Percentiles rank a stretch among this genome's conserved stretches.
Evolutionary conservation across 2,113 vertebrate genomes (phyloP).

Genomic region (Megalops atlanticus): DNA sequence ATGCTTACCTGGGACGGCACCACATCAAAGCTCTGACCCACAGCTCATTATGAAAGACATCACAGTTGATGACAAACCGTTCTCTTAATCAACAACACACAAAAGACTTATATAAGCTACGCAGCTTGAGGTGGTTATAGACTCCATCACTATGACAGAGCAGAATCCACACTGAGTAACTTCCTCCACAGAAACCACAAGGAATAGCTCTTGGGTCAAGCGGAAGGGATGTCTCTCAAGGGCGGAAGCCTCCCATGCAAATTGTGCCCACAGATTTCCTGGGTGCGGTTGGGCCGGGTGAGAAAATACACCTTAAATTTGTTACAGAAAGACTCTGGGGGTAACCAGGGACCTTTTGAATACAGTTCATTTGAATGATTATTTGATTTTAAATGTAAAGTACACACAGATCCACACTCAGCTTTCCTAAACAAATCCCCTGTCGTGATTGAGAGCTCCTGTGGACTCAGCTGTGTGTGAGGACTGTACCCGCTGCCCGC

Average conservation of each 20-base stretch:
- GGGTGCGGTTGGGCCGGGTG: slow-evolving; percentile 71
- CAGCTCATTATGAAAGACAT: slow-evolving; percentile 44
- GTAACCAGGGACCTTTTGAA: slow-evolving; percentile 49
- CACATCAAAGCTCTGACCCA: slow-evolving; percentile 32
- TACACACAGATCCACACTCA: slow-evolving; percentile 69
- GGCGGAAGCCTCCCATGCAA: slow-evolving; percentile 71
- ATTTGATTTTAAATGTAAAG: slow-evolving; percentile 76
- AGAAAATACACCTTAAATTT: slow-evolving; percentile 63
- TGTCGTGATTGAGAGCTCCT: slow-evolving; percentile 40
- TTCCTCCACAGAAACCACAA: neutral
- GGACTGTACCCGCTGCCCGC: neutral
- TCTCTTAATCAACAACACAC: slow-evolving; percentile 35
- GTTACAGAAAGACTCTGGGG: slow-evolving; percentile 70
- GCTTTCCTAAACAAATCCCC: slow-evolving; percentile 70
- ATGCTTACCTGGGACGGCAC: neutral
- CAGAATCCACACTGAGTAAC: neutral
- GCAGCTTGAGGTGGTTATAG: neutral
- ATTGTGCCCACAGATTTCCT: slow-evolving; percentile 66
- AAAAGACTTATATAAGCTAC: neutral
- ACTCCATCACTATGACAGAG: slow-evolving; percentile 19
- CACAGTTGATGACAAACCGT: slow-evolving; percentile 37
- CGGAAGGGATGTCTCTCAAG: slow-evolving; percentile 40
- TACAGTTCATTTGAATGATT: slow-evolving; percentile 70
- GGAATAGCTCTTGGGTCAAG: neutral
- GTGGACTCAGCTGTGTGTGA: slow-evolving; percentile 23